Evolutionary conservation across 2,113 vertebrate species (phyloP), one percentile per base, ranked within the genome.

Genomic region (Tachysurus vachellii): DNA sequence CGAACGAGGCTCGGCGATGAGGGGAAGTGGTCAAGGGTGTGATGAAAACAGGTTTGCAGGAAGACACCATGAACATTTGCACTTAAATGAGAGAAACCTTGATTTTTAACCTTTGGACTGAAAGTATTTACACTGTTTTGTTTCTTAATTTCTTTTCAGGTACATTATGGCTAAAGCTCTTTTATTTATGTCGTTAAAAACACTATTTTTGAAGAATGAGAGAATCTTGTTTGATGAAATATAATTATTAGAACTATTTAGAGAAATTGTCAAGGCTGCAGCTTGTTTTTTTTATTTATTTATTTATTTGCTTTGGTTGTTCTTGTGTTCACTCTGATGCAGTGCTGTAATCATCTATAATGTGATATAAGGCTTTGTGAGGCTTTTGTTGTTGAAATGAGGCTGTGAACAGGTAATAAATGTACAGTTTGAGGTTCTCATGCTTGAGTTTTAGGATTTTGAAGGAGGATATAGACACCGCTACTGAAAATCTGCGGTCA

Each of bases 351-450:
- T 75, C n/a, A 56, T 85, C 23, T 80, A 16, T 61, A 81, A 80
- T 81, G 61, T 83, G 66, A 12, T 83, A 23, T 71, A 54, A 77
- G 57, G 75, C 80, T 88, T 12, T 89, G 71, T 83, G 76, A 19
- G 77, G 83, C 77, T 70, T 76, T 81, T 82, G 19, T 56, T 14
- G 50, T 77, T 77, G 79, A 47, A 44, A 83, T 47, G 57, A 83
- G 14, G 28, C 61, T 88, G 73, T 83, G 83, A 80, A 57, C 36
- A 42, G 80, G 26, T 13, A 90, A 90, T 90, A 90, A 90, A 90
- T 83, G 79, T 83, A 86, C 79, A 85, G 83, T 80, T 80, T 85
- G 44, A 73, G 64, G 80, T 62, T 89, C 66, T 70, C 71, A 70
- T 86, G 28, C 26, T 53, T 71, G 66, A n/a, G 42, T 81, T 59